Evolutionary conservation across 2,113 vertebrate species (phyloP), one percentile per base, ranked within the genome.

Genomic region (Eurypyga helias): DNA sequence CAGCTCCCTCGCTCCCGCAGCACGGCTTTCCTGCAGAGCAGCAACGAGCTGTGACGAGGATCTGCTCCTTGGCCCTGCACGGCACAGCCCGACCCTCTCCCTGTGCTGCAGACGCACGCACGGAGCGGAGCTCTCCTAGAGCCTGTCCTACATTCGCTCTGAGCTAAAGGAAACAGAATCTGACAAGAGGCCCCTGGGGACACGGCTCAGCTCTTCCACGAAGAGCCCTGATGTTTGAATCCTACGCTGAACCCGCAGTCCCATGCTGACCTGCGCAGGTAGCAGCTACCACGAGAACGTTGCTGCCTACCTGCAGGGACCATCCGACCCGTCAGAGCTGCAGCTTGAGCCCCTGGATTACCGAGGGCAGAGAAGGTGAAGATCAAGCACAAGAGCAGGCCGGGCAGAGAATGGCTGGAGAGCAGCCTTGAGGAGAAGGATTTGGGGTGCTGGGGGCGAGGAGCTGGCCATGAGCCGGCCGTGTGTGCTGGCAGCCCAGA

Each of bases 241-340:
- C 52, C 58, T 16, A 4, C 6, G 9, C 62, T 17, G 26, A 45
- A 9, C 41, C 3, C 34, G 7, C 25, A 8, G 62, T 10, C 76
- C 43, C 0, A 0, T 12, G 2, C 21, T 25, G 62, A 28, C 36
- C 83, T 16, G 34, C 28, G 29, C 4, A 4, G 7, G 6, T 58
- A 48, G 72, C 66, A 38, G 65, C 76, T 25, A 25, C 21, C 9
- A 1, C 1, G n/a, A 34, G 52, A 13, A 24, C 1, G 1, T 24
- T 18, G 61, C 55, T 34, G 26, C 29, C 36, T 5, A 5, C n/a
- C n/a, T 23, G 19, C 46, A 31, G 38, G n/a, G 28, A 61, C 4
- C 46, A 4, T 6, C 36, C 15, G 23, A 2, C 11, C 2, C 41
- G 41, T 9, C 41, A 41, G 10, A 41, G 33, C 25, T 46, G 62